Evolutionary conservation across 2,797 vertebrate genomes (phyloP), one percentile per base, ranked within the genome.

Genomic region (Arrhamphus sclerolepis): DNA sequence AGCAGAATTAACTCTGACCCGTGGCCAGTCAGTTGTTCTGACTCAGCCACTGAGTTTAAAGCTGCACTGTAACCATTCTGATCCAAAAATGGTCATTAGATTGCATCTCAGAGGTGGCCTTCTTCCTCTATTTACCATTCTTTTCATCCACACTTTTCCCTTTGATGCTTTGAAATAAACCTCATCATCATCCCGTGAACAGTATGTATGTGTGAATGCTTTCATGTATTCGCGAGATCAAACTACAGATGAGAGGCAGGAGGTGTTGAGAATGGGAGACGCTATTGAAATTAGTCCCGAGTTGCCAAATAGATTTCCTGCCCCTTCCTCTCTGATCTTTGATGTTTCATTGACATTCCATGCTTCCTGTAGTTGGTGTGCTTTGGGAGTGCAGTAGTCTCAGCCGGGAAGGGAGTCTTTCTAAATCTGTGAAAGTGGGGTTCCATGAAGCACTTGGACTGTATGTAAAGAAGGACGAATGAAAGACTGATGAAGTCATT

Each of bases 221-320:
- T 72, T 62, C 21, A 52, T 77, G 66, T 48, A 26, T 56, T 41
- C 1, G 38, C 26, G 57, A 46, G 60, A 77, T 77, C 53, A 58
- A 58, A 52, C 34, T 42, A 2, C 56, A 66, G 40, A 78, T 77
- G 66, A 86, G 81, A 81, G 72, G 17, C 34, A 50, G 4, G 47
- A 51, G 24, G 47, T 56, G 44, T 20, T 19, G 43, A 34, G 41
- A 47, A 34, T 16, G n/a, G 18, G 41, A 60, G 52, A 42, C 41
- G 17, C 60, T 41, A 22, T 29, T 46, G 52, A 46, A 60, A 62
- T 71, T 75, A 6, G 14, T 42, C 41, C 16, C 42, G 42, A 47
- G 52, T 47, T 55, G 63, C 47, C 11, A 66, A 73, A 57, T 44
- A 62, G 50, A 53, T 59, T 67, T 31, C 54, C 26, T 5, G 0